Percentiles rank a stretch among this genome's conserved stretches.
phyloP scores from a whole-genome alignment of 1,140 invertebrate species.

The Helicoverpa armigera region DNA sequence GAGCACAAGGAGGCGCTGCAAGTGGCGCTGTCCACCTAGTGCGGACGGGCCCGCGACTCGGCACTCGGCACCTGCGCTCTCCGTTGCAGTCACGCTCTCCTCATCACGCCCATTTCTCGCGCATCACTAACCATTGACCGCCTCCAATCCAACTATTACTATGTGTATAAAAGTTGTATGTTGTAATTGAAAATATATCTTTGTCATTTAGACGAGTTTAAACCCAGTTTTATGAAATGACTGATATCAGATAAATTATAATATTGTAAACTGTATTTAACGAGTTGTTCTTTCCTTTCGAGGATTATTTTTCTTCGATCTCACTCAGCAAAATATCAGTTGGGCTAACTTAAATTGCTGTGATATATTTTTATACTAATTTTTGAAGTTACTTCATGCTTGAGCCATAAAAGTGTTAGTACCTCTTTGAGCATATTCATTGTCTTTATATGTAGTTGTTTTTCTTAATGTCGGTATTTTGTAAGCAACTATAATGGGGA shows the following conservation, averaged over 20 bases:
- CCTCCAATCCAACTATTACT: conserved; percentile 52
- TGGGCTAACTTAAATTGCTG: conserved; percentile 82
- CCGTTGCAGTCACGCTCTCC: conserved; percentile 65
- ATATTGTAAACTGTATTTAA: conserved; percentile 47
- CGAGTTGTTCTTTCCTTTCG: conserved; percentile 60
- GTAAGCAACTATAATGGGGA: conserved; percentile 63
- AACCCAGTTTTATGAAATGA: conserved; percentile 53
- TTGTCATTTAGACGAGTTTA: conserved; percentile 46
- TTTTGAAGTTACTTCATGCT: conserved; percentile 72
- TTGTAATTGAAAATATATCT: conserved; percentile 41
- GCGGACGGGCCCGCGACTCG: conserved; percentile 45
- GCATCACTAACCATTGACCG: conserved; percentile 53
- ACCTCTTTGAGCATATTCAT: conserved; percentile 67
- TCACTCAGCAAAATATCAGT: conserved; percentile 69
- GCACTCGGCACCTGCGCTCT: conserved; percentile 54
- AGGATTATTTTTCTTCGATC: conserved; percentile 74
- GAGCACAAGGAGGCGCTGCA: conserved; percentile 95
- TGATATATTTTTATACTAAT: conserved; percentile 85
- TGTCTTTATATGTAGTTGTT: conserved; percentile 68
- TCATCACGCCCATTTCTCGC: conserved; percentile 55
- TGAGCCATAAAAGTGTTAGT: conserved; percentile 62
- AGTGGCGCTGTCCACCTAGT: conserved; percentile 87
- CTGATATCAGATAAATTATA: conserved; percentile 53
- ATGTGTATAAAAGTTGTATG: conserved; percentile 44
- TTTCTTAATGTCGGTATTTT: conserved; percentile 68